Evolutionary conservation across 2,113 vertebrate genomes (phyloP), one percentile per base, ranked within the genome.

Genomic region (Cheilinus undulatus): DNA sequence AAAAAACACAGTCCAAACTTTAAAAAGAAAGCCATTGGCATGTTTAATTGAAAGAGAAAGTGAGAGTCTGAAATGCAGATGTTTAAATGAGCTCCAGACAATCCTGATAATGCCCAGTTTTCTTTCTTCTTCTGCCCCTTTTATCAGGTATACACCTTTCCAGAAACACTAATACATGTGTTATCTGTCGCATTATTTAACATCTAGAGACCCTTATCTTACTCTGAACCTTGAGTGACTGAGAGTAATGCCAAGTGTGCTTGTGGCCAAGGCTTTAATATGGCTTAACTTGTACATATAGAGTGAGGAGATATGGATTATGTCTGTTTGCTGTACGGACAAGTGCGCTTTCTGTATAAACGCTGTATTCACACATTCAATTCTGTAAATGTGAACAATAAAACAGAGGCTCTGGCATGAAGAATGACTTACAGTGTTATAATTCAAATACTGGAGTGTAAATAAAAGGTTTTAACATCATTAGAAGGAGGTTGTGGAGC

Each of bases 381-480:
- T 59, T 87, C 70, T 87, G 83, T 88, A 87, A 84, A 87, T 87
- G 80, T 87, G 64, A 78, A 87, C 58, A 88, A 87, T 88, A 87
- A 90, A 88, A 86, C 66, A 59, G 64, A 82, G 82, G 71, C 72
- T 82, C 82, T 83, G 82, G 84, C 86, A 86, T 82, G 88, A 82
- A 3, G 1, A 43, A 64, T 27, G 24, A 34, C 11, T 58, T 43
- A 64, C 48, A 1, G 30, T 77, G 66, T 66, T 3, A 1, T 54
- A 4, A 59, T 36, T 38, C 28, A 27, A 54, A 30, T 12, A 19
- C 27, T 22, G 3, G 26, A n/a, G 26, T n/a, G n/a, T n/a, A n/a
- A n/a, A n/a, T n/a, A n/a, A n/a, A n/a, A n/a, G n/a, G n/a, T n/a
- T n/a, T n/a, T n/a, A n/a, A n/a, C n/a, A n/a, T n/a, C n/a, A n/a